A percentile compares a stretch with the other conserved stretches of the same genome.
Conservation (phyloP, 2,797 vertebrate species). For the Siniperca undulata region DNA sequence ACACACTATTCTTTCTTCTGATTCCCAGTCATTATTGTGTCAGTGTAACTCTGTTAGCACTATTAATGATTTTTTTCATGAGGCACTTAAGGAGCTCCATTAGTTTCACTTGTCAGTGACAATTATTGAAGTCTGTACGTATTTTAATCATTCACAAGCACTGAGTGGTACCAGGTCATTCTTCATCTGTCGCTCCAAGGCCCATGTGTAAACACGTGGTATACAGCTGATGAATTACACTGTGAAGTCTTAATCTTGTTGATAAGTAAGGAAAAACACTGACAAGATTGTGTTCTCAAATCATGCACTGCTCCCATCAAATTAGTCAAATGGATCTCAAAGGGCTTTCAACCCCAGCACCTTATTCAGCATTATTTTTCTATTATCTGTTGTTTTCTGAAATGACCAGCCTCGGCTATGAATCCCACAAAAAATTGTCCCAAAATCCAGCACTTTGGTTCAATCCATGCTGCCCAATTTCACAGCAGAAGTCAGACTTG, state of each 20-base stretch:
- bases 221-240: conserved; percentile 45
- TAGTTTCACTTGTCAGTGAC: conserved; percentile 55
- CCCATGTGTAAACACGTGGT: not conserved
- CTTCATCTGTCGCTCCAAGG: conserved; percentile 44
- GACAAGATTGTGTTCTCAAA: conserved; percentile 1
- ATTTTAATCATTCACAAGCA: conserved; percentile 55
- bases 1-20: not conserved
- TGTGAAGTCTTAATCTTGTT: conserved; percentile 25
- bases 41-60: conserved; percentile 49
- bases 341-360: not conserved
- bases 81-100: conserved; percentile 56
- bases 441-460: conserved; percentile 6
- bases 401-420: not conserved
- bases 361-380: conserved; percentile 3
- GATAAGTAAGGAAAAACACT: conserved; percentile 16
- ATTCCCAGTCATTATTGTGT: conserved; percentile 31
- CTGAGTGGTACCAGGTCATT: conserved; percentile 37
- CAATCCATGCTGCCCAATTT: not conserved
- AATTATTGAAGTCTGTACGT: conserved; percentile 63
- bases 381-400: conserved; percentile 18
- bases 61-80: conserved; percentile 58
- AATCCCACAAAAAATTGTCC: not conserved
- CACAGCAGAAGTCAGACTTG: conserved; percentile 33
- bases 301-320: conserved; percentile 6
- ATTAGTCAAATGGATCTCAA: not conserved